Base-by-base conservation (phyloP, 2,888 invertebrate genomes). In the Phlogophora meticulosa region DNA sequence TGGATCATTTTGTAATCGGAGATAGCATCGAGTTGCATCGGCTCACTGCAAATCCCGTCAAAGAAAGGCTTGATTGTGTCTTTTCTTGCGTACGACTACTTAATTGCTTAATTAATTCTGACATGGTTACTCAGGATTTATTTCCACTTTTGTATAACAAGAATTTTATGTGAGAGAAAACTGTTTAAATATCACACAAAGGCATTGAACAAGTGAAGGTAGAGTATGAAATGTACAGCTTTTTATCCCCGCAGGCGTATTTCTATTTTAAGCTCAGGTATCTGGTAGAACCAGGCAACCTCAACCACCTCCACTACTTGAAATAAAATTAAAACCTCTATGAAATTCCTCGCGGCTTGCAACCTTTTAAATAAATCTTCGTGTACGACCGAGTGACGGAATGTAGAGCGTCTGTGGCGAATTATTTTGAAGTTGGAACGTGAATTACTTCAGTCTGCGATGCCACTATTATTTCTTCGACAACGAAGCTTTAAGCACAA, bases 211-310 rank as follows among this genome's bases (percentile, higher is more conserved):
- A 72, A 76, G 64, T 80, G 62, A 74, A 75, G 70, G 80, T 82
- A 67, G 81, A 81, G 82, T 88, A 85, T 85, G 86, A 89, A 91
- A 88, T 85, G 87, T 84, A 81, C 83, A 87, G 84, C 87, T 84
- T 78, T 89, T 87, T 85, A 87, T 85, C 83, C 85, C 77, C 63
- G 76, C 75, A 78, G 87, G 72, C 77, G 85, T 87, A 87, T 87
- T 72, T 90, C 88, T 91, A 90, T 91, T 91, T 90, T 88, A 88
- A 88, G 87, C 85, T 71, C 88, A 90, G 88, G 89, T 90, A 91
- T 88, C 88, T 89, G 83, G 76, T 80, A 76, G 82, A 82, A 80
- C 82, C 87, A 85, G 86, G 72, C 85, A 82, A 87, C 85, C 87
- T 87, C 83, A 83, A 78, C 78, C 81, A 76, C 73, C 64, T 75